Conservation (phyloP, 2,797 vertebrate species). For the Nasua narica region DNA sequence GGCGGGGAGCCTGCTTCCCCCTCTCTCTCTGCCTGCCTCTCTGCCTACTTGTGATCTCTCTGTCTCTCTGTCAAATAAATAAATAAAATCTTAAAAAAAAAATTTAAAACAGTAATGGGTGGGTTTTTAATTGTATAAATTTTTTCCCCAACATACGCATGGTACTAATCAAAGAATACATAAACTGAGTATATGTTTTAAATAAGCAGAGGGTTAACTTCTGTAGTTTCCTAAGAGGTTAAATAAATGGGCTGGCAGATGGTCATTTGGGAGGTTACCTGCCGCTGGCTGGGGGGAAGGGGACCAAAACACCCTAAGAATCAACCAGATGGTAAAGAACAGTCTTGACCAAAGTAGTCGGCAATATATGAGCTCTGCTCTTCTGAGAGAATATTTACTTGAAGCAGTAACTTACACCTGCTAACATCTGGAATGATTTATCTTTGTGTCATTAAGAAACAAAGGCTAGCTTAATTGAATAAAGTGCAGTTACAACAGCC, state of each 20-base stretch:
- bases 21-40: too few relatives aligned
- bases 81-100: too few relatives aligned
- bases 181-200: conserved; percentile 17
- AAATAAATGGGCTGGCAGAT: conserved; percentile 77
- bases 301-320: conserved; percentile 53
- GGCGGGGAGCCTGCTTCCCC: too few relatives aligned
- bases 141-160: not conserved
- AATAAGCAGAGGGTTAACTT: not conserved
- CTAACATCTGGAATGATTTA: conserved; percentile 75
- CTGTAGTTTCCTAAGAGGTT: conserved; percentile 8
- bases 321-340: conserved; percentile 77
- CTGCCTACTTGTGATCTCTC: too few relatives aligned
- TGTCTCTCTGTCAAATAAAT: too few relatives aligned
- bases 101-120: too few relatives aligned
- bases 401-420: conserved; percentile 77
- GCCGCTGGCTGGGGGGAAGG: conserved; percentile 63
- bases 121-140: not conserved
- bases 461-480: not conserved
- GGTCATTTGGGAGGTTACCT: conserved; percentile 75
- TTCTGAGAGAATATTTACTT: conserved; percentile 15
- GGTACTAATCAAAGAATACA: not conserved
- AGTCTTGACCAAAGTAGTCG: conserved; percentile 14
- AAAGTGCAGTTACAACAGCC: not conserved
- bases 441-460: conserved; percentile 13
- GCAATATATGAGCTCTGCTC: conserved; percentile 19